Base-by-base conservation (phyloP, 2,113 vertebrate genomes). In the Heterocephalus glaber region DNA sequence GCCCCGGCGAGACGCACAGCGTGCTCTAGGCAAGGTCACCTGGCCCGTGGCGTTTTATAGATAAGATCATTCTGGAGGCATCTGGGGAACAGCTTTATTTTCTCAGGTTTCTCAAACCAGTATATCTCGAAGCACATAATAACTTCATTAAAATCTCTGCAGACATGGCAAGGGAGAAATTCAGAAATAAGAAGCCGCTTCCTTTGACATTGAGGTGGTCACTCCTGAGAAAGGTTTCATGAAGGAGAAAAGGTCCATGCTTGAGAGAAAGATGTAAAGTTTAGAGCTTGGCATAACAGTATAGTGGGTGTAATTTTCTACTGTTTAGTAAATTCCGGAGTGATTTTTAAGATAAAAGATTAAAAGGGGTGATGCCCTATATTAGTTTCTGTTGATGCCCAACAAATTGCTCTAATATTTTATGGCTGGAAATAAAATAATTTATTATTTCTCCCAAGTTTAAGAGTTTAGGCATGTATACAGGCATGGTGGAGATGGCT, bases 141-240 rank as follows among this genome's bases (percentile, higher is more conserved):
- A 84, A 80, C 72, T 91, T 96, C 93, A 95, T 85, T 93, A 94
- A 96, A 35, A 28, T 70, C 61, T 91, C 54, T 86, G 20, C 38
- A 92, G 35, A 84, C 44, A 61, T 13, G 81, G 44, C 70, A 77
- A 47, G 41, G 30, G 68, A 65, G 84, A 95, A 60, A 74, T 92
- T 65, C 5, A 87, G 33, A 65, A 83, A 91, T 38, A 94, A 89
- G 44, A 70, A 38, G 4, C 11, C 66, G 14, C 41, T 91, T 86
- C 35, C 60, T 93, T 91, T 87, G 74, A 92, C 28, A 86, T 3
- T 93, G 77, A 92, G 7, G 82, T 56, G 22, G 60, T 54, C 44
- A 81, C 33, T 44, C 60, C 24, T 68, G 52, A 81, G 87, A 95
- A 72, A 22, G 60, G 17, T 79, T 96, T 92, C 52, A 92, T 47